A percentile compares a stretch with the other conserved stretches of the same genome.
Evolutionary conservation across 2,888 invertebrate species (phyloP).

Genomic region (Heliconius cydno): DNA sequence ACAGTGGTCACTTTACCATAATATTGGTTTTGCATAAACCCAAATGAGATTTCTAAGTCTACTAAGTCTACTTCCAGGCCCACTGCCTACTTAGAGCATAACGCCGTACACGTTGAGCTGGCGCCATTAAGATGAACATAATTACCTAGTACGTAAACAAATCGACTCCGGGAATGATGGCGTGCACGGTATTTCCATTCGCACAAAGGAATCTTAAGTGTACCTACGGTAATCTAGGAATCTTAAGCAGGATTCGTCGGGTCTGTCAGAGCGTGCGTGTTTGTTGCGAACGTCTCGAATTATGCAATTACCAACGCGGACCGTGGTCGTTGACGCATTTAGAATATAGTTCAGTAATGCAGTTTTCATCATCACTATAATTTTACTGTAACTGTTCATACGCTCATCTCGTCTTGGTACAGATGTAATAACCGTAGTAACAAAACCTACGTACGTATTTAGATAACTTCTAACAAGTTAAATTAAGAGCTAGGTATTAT

Average conservation of each 20-base stretch:
- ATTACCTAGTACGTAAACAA: conserved; percentile 66
- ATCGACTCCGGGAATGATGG: conserved; percentile 61
- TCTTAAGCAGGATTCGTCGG: conserved; percentile 58
- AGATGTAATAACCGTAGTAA: neutral
- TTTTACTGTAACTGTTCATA: conserved; percentile 21
- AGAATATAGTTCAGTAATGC: conserved; percentile 41
- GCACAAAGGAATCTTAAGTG: conserved; percentile 71
- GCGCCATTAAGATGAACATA: conserved; percentile 52
- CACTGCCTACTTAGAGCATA: conserved; percentile 30
- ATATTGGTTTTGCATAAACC: neutral
- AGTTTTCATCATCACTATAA: conserved; percentile 30
- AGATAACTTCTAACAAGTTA: neutral
- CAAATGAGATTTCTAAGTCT: conserved; percentile 4
- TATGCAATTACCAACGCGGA: conserved; percentile 55
- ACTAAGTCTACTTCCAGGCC: neutral
- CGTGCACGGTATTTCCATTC: conserved; percentile 56
- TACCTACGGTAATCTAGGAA: conserved; percentile 61
- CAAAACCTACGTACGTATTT: neutral
- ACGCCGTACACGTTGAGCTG: conserved; percentile 26
- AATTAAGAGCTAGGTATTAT: neutral
- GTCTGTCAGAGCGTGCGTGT: conserved; percentile 50
- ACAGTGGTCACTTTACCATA: neutral
- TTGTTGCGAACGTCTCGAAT: conserved; percentile 53
- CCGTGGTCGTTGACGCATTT: conserved; percentile 43
- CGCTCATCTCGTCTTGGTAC: neutral